Evolutionary conservation across 2,113 vertebrate species (phyloP), one percentile per base, ranked within the genome.

Genomic region (Arothron firmamentum): DNA sequence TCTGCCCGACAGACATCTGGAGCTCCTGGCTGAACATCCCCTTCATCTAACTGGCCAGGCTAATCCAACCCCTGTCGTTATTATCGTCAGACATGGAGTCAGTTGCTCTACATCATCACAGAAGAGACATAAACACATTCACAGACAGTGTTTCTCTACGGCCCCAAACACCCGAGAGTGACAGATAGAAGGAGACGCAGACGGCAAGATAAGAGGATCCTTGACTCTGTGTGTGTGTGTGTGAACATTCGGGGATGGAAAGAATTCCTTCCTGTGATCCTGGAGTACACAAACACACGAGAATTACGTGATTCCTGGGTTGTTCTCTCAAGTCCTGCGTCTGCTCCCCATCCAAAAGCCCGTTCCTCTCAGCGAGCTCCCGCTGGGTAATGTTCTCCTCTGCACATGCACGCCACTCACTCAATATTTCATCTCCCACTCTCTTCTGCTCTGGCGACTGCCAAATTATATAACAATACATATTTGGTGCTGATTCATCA

Each of bases 21-120:
- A 82, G 85, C 72, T 82, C 71, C 78, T 73, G 72, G 54, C 75
- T 78, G 85, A 75, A 83, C 80, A 82, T 74, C 65, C 80, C 80
- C 74, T 80, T 79, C 67, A 82, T 86, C 74, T 74, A 64, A 45
- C 18, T 41, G 52, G 59, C 17, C 65, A 55, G 59, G 15, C 41
- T 23, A 63, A 52, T 75, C 75, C 75, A 69, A 43, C 62, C 79
- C 57, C 34, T 19, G 52, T 70, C 71, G 82, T 81, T 72, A 77
- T 81, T 70, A 87, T 79, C 64, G 83, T 75, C 78, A 74, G 70
- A 84, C 75, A 45, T 48, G 67, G 49, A 83, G 68, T 67, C 70
- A 58, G 63, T 68, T 34, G 62, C 65, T 57, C 56, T 60, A 15
- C 76, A 70, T 74, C 52, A 54, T 38, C 17, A 31, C 46, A 54